Base-by-base conservation (phyloP, 2,797 vertebrate genomes). In the Rhyacichthys aspro region DNA sequence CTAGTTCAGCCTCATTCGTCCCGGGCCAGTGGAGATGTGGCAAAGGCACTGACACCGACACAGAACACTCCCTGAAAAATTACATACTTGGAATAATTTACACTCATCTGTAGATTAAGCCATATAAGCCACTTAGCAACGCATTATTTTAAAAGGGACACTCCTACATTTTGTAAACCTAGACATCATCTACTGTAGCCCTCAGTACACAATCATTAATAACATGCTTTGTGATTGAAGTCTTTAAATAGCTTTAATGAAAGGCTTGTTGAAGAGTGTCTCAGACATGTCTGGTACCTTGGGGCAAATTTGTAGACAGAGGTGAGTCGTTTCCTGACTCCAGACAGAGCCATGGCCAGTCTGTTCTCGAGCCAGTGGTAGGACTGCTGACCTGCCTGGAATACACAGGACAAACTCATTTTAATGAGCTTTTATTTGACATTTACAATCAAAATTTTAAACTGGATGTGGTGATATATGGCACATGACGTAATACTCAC, bases 291-390 rank as follows among this genome's bases (percentile, higher is more conserved):
- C 11, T 5, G 9, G 47, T 88, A 96, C 95, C 95, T 94, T 73
- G 90, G 70, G 17, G 92, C 93, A 72, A 92, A 90, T 60, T 73
- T 89, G 86, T 91, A 95, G 61, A 94, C 78, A 47, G 83, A 88
- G 6, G 88, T 79, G 69, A 95, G 78, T 15, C 80, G 88, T 70
- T 91, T 94, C 73, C 92, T 74, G 75, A 95, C 63, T 72, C 81
- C 90, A 53, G 88, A 88, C 45, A 94, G 74, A 43, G 86, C 89
- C 71, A 47, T 78, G 3, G 93, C 91, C 67, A 93, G 14, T 8
- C 61, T 64, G 74, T 75, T 74, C 46, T 96, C 93, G 3, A 86
- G 72, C 94, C 94, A 94, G 12, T 90, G 89, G 54, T 91, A 86
- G 5, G 85, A 78, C 70, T 92, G 92, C 48, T 92, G 90, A 1